These are phyloP conservation scores for Diachasmimorpha longicaudata DNA, from an alignment of 1,140 invertebrate species.

Conservation along the genomic window DNA sequence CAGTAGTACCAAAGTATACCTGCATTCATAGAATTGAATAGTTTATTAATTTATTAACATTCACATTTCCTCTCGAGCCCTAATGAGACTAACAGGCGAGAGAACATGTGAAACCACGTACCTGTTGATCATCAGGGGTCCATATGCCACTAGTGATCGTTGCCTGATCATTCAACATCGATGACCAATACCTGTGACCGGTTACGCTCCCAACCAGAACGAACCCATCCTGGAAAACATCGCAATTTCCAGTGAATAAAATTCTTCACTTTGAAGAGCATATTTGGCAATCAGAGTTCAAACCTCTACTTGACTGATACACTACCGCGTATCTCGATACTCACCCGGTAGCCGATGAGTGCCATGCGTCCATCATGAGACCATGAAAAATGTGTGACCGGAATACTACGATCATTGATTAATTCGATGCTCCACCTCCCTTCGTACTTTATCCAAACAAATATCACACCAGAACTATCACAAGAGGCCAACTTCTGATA, in stretches of 20 bases:
- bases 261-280: too few species aligned
- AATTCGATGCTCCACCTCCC: slow-evolving; percentile 98
- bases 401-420: slow-evolving; percentile 96
- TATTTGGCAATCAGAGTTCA: too few species aligned
- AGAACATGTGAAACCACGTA: too few species aligned
- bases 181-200: slow-evolving; percentile 98
- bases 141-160: slow-evolving; percentile 96
- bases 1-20: slow-evolving; percentile 95
- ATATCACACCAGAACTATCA: slow-evolving; percentile 97
- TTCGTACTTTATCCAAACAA: slow-evolving; percentile 99
- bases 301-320: too few species aligned
- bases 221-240: slow-evolving; percentile 90
- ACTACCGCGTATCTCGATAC: too few species aligned
- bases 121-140: slow-evolving; percentile 96
- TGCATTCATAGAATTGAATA: slow-evolving; percentile 38
- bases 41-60: neutral
- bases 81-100: too few species aligned
- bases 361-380: slow-evolving; percentile 98
- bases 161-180: slow-evolving; percentile 92
- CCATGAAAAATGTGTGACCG: slow-evolving; percentile 97
- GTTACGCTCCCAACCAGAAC: slow-evolving; percentile 95
- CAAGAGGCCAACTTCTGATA: slow-evolving; percentile 98
- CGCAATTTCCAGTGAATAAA: too few species aligned
- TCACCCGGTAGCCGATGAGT: slow-evolving; percentile 93
- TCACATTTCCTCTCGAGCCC: neutral